A percentile compares a stretch with the other conserved stretches of the same genome.
Conservation (phyloP, 2,797 vertebrate genomes). For the Mareca strepera region DNA sequence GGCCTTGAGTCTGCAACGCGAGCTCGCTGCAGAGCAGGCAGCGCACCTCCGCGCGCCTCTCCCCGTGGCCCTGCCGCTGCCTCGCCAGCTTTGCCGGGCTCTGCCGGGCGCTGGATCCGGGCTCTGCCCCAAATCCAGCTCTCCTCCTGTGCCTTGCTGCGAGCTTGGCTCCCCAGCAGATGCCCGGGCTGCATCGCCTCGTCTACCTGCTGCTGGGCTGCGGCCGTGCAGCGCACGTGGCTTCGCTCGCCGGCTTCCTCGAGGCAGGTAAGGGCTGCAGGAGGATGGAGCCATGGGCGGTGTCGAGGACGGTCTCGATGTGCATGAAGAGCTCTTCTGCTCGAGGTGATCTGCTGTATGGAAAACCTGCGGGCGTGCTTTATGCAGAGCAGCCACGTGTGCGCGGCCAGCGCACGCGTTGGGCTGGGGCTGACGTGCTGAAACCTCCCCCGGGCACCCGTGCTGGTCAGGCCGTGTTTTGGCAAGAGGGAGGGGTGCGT, state of each 20-base stretch:
- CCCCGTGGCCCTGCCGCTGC: neutral
- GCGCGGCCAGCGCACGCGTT: fast-evolving
- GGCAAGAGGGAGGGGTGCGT: neutral
- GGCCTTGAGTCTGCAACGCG: neutral
- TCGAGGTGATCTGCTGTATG: neutral
- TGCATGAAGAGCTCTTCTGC: neutral
- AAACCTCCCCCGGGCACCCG: fast-evolving
- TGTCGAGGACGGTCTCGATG: neutral
- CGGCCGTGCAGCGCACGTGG: neutral
- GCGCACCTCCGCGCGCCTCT: neutral
- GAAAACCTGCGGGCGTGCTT: neutral
- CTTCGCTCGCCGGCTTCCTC: neutral
- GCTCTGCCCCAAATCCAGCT: neutral
- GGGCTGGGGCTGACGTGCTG: neutral
- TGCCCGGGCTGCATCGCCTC: neutral
- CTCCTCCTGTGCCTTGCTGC: neutral
- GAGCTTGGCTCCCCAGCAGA: neutral
- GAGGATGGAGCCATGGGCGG: neutral
- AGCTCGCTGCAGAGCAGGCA: neutral
- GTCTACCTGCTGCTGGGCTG: neutral
- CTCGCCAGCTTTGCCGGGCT: neutral
- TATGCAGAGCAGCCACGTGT: fast-evolving
- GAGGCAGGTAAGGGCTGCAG: neutral
- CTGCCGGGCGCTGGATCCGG: neutral
- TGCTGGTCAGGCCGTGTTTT: neutral